Evolutionary conservation across 2,797 vertebrate genomes (phyloP).

Genomic region (Choloepus didactylus): DNA sequence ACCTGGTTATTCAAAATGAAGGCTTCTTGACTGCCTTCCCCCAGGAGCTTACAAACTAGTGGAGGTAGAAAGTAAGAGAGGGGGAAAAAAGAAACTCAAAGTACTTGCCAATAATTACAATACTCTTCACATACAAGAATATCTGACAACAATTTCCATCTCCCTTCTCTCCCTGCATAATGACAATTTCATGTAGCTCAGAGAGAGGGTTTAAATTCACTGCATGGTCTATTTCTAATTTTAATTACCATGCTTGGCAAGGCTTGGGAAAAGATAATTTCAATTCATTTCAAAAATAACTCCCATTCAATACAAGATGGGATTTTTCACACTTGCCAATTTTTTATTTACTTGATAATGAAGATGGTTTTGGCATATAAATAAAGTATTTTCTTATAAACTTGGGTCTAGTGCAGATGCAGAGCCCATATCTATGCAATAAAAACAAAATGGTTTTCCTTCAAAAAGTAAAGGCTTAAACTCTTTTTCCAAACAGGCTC

Average conservation of each 20-base stretch:
- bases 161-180: conserved; percentile 58
- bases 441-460: conserved; percentile 57
- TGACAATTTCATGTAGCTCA: conserved; percentile 55
- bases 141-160: conserved; percentile 61
- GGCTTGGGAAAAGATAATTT: conserved; percentile 67
- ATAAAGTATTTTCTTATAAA: conserved; percentile 66
- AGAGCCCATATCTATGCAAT: conserved; percentile 34
- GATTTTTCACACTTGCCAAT: conserved; percentile 73
- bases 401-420: conserved; percentile 34
- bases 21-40: not conserved
- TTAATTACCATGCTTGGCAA: conserved; percentile 80
- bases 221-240: conserved; percentile 76
- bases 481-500: conserved; percentile 22
- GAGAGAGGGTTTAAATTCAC: conserved; percentile 63
- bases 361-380: conserved; percentile 65
- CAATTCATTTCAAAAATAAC: conserved; percentile 80
- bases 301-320: conserved; percentile 74
- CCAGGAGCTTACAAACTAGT: not conserved
- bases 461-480: conserved; percentile 32
- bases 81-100: not conserved
- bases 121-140: conserved; percentile 48
- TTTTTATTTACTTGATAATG: conserved; percentile 76
- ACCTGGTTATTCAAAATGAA: not conserved
- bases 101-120: conserved; percentile 50
- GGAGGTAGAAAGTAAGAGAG: not conserved